These are phyloP conservation scores for Lithophane semibrunnea DNA, from an alignment of 2,888 invertebrate species.

Conservation along the genomic window DNA sequence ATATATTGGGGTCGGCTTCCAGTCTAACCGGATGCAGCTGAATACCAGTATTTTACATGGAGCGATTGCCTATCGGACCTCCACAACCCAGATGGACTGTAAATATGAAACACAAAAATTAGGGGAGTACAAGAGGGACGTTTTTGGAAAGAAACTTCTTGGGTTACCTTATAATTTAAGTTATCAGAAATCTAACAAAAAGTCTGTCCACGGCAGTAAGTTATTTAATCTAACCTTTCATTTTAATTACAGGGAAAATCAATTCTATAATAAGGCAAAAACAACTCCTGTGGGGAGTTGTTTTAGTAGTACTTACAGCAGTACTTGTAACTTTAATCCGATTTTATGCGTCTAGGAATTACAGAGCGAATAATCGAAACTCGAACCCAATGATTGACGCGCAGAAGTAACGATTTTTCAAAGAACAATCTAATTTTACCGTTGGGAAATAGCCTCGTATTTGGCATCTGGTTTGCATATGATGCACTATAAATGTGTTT, in stretches of 20 bases:
- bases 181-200: constrained; percentile 5
- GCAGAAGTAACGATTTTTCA: constrained; percentile 37
- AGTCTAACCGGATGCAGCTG: too few species aligned
- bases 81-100: too few species aligned
- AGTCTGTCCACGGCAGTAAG: background rate
- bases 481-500: constrained; percentile 9
- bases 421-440: constrained; percentile 43
- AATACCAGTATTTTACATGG: too few species aligned
- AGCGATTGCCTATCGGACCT: too few species aligned
- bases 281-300: too few species aligned
- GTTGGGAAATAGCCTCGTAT: constrained; percentile 1
- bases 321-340: constrained; percentile 11
- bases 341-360: constrained; percentile 37
- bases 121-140: background rate
- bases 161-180: constrained; percentile 6
- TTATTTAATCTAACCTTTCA: background rate
- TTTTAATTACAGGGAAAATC: constrained; percentile 1
- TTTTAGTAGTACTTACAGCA: background rate
- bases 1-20: too few species aligned
- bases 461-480: constrained; percentile 4
- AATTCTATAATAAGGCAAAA: background rate
- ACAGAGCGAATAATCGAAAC: constrained; percentile 18
- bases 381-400: constrained; percentile 32
- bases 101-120: background rate
- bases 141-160: background rate